Conservation (phyloP, 2,797 vertebrate species). For the Pteronotus mesoamericanus region DNA sequence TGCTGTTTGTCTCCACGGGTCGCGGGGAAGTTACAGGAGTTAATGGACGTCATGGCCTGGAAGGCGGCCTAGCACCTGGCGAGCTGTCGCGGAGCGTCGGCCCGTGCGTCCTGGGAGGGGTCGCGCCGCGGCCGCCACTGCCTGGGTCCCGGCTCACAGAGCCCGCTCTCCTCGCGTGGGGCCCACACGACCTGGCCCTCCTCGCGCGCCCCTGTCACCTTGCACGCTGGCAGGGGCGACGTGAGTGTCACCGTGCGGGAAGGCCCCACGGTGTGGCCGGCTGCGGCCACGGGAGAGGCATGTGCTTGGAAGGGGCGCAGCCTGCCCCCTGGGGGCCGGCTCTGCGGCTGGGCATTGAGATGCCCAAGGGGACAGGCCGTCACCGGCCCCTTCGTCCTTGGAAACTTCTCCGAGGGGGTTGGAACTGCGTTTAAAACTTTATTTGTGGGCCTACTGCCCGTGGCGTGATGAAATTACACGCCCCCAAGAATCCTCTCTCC, state of each 20-base stretch:
- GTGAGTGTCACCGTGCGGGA: neutral
- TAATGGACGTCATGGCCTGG: neutral
- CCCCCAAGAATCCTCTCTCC: neutral
- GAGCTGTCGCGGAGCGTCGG: neutral
- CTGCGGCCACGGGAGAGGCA: neutral
- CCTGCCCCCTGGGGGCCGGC: neutral
- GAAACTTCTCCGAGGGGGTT: neutral
- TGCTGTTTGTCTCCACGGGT: neutral
- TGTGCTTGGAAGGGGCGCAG: neutral
- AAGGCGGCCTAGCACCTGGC: neutral
- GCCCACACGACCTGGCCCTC: neutral
- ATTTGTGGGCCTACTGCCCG: neutral
- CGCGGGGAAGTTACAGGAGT: neutral
- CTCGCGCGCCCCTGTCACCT: neutral
- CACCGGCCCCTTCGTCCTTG: neutral
- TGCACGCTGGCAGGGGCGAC: neutral
- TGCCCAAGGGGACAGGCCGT: neutral
- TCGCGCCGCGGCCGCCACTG: neutral
- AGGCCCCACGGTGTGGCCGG: neutral
- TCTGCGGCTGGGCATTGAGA: neutral
- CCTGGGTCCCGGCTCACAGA: neutral
- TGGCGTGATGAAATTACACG: neutral
- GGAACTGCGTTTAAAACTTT: neutral
- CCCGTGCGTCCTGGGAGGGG: neutral
- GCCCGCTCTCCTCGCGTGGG: neutral